Evolutionary conservation across 2,888 invertebrate species (phyloP).

Genomic region (Neria commutata): DNA sequence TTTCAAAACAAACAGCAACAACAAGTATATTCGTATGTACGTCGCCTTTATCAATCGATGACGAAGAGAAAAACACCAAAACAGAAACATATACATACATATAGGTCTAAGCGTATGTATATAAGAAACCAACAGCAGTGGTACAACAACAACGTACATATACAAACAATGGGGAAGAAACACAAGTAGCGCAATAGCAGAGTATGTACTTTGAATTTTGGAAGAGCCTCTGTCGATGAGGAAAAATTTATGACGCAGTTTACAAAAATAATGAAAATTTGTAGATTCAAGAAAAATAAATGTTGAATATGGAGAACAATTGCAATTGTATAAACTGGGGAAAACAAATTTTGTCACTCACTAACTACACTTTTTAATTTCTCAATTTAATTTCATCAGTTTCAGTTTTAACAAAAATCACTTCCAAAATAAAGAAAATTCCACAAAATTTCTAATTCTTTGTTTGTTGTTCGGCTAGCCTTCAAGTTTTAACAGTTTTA

Average conservation of each 20-base stretch:
- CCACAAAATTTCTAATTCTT: no score
- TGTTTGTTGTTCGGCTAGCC: no score
- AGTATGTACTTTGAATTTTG: constrained; percentile 6
- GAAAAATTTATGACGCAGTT: constrained; percentile 18
- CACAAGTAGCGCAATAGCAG: constrained; percentile 4
- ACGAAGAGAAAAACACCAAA: constrained; percentile 12
- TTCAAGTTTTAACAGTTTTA: no score
- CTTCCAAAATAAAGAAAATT: no score
- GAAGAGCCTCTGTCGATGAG: constrained; percentile 6
- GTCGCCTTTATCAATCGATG: constrained; percentile 16
- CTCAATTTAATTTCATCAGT: no score
- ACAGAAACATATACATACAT: no score
- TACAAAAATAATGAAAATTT: neutral
- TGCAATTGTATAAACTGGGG: neutral
- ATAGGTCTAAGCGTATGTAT: no score
- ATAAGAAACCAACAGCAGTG: no score
- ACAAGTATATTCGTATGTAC: no score
- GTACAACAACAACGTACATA: neutral
- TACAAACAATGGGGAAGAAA: constrained; percentile 16
- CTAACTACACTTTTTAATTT: no score
- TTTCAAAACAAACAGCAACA: constrained; percentile 4
- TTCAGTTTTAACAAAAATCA: no score
- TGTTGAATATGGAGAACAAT: neutral
- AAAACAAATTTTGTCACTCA: no score
- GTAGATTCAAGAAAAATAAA: constrained; percentile 1